These are phyloP conservation scores for Pygoscelis adeliae DNA, from an alignment of 2,113 vertebrate genomes.

Conservation along the genomic window DNA sequence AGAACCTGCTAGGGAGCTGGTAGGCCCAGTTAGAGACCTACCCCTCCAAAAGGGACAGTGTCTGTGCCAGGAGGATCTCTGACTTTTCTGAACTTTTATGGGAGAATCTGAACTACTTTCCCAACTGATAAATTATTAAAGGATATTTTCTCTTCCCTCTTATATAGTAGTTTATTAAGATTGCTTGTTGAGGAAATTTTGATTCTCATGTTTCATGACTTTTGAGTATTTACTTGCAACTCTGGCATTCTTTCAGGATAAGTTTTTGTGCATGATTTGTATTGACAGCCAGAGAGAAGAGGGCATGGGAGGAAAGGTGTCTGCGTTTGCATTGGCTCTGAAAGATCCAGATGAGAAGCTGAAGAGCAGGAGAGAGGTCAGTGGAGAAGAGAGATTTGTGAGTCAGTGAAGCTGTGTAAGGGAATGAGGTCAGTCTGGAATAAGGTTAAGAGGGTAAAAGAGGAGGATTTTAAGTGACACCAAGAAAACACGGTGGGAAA, in stretches of 20 bases:
- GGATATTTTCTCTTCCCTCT: not conserved
- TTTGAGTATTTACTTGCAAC: not conserved
- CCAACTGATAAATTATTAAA: not conserved
- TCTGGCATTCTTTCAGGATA: not conserved
- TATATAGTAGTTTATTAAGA: not conserved
- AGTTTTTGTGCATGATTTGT: not conserved
- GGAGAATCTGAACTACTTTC: not conserved
- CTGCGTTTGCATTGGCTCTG: not conserved
- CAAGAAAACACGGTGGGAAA: not conserved
- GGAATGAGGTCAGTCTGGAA: conserved; percentile 35
- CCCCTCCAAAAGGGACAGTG: not conserved
- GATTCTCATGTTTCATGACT: not conserved
- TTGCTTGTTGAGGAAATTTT: not conserved
- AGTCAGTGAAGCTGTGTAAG: conserved; percentile 34
- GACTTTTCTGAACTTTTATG: not conserved
- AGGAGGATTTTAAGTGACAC: not conserved
- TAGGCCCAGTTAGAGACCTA: not conserved
- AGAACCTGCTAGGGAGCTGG: not conserved
- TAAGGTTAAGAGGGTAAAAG: conserved; percentile 56
- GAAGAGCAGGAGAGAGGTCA: conserved; percentile 45
- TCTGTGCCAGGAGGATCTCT: not conserved
- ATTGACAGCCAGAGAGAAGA: not conserved
- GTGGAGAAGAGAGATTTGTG: conserved; percentile 38
- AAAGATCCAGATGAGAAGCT: not conserved
- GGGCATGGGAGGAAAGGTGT: conserved; percentile 22